phyloP scores from a whole-genome alignment of 2,888 invertebrate genomes.

The Amitus sp. region DNA sequence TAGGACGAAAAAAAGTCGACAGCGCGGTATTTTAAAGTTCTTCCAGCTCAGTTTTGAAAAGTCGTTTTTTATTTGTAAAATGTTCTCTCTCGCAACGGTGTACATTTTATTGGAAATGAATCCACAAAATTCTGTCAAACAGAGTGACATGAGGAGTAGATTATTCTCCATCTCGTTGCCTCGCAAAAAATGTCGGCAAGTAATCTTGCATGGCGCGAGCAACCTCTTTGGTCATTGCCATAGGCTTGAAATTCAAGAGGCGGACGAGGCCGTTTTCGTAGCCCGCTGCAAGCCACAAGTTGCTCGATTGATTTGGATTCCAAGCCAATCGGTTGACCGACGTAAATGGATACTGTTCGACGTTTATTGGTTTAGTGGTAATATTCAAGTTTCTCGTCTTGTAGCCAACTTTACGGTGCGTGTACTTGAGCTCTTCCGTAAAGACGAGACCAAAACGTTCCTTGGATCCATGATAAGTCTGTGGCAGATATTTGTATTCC shows the following conservation, averaged over 20 bases:
- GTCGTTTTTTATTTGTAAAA: too few species aligned
- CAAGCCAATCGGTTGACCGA: conserved; percentile 63
- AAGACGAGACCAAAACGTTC: conserved; percentile 59
- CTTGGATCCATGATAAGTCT: conserved; percentile 55
- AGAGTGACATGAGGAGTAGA: not conserved
- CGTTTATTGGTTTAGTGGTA: conserved; percentile 30
- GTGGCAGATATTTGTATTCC: conserved; percentile 54
- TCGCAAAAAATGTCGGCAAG: conserved; percentile 14
- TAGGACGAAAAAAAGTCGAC: too few species aligned
- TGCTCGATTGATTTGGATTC: conserved; percentile 67
- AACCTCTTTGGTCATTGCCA: conserved; percentile 38
- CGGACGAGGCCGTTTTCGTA: conserved; percentile 66
- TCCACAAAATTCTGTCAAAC: not conserved
- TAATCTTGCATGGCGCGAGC: conserved; percentile 39
- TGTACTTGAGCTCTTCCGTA: conserved; percentile 46
- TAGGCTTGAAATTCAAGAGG: conserved; percentile 52
- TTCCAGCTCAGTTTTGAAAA: too few species aligned
- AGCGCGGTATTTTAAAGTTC: too few species aligned
- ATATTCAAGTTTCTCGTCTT: conserved; percentile 21
- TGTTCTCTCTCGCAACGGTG: too few species aligned
- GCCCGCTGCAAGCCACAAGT: conserved; percentile 64
- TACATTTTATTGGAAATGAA: not conserved
- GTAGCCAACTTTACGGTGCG: conserved; percentile 20
- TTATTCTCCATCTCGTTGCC: conserved; percentile 9
- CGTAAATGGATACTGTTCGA: conserved; percentile 62